Evolutionary conservation across 23 tunicate genomes (phyloP), one percentile per base, ranked within the genome.

Genomic region (Styela clava): DNA sequence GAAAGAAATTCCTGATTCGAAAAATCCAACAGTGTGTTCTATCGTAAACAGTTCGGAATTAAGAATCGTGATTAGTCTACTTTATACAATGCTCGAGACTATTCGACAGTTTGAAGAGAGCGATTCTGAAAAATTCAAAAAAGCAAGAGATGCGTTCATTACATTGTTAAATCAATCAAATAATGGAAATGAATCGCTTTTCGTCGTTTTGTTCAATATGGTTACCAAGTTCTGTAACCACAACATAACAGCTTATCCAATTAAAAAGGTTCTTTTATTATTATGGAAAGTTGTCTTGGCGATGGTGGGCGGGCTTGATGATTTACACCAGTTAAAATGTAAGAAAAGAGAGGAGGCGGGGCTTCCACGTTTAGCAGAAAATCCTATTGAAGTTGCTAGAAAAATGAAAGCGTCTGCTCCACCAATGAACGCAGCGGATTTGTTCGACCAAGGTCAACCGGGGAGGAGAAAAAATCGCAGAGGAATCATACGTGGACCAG

Each of bases 401-500:
- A 79, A 88, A 2, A 93, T 93, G 98, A 80, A 76, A 30, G 98
- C 98, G 1, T 93, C 98, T 16, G 89, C 73, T 3, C 98, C 98
- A 16, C 98, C 98, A 16, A 88, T 86, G 37, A 82, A 89, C 25
- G 86, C 98, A 7, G 67, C 89, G 5, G 98, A 93, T 82, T 71
- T 93, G 2, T 74, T 93, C 31, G 93, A 87, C n/a, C 68, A 73
- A 5, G 81, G 79, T 1, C 91, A 92, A 56, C 78, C 81, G 24
- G 88, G 87, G 31, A 77, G 81, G 37, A 84, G 98, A 52, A 78
- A 87, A 64, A 84, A 67, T 29, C 27, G 64, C 12, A 52, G 81
- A 76, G 33, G 65, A 76, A 76, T 37, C 7, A 26, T 76, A 9
- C 64, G 81, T 21, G 81, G 37, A 33, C 81, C 37, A 7, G 81